Percentiles rank a stretch among this genome's conserved stretches.
phyloP scores from a whole-genome alignment of 2,888 invertebrate species.

The Eupithecia vulgata region DNA sequence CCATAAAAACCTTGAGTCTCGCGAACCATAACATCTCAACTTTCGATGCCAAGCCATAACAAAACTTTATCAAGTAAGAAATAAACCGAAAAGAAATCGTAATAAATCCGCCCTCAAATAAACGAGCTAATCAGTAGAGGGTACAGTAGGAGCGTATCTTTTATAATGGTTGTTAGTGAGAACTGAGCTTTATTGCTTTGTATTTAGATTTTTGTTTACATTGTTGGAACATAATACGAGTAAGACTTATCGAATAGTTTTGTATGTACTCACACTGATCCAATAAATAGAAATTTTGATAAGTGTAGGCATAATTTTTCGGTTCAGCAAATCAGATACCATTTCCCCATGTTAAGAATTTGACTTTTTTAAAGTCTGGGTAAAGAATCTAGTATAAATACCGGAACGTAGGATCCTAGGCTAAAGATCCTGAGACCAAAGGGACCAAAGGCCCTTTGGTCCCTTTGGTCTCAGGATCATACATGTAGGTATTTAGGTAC shows the following conservation, averaged over 20 bases:
- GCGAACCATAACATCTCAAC: slow-evolving; percentile 16
- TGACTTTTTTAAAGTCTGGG: too few relatives aligned
- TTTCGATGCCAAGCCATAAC: slow-evolving; percentile 32
- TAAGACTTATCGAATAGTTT: not conserved
- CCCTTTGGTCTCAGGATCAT: too few relatives aligned
- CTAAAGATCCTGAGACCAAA: too few relatives aligned
- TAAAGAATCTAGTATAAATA: too few relatives aligned
- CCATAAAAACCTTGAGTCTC: slow-evolving; percentile 19
- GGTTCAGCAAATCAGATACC: not conserved
- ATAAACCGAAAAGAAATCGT: slow-evolving; percentile 73
- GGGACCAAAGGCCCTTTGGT: too few relatives aligned
- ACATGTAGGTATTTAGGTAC: too few relatives aligned
- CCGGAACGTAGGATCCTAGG: too few relatives aligned
- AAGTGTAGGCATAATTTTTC: not conserved
- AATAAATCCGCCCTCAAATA: slow-evolving; percentile 76
- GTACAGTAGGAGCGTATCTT: slow-evolving; percentile 17
- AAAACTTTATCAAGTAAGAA: slow-evolving; percentile 61
- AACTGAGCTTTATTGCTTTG: not conserved
- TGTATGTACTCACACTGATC: not conserved
- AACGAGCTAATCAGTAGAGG: slow-evolving; percentile 78
- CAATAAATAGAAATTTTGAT: not conserved
- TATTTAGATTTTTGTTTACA: not conserved
- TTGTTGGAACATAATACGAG: not conserved
- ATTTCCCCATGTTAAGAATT: not conserved
- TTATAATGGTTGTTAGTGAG: not conserved